These are phyloP conservation scores for western clawed frog (Xenopus tropicalis) DNA, from an alignment of 2,113 vertebrate genomes.

Conservation along the genomic window DNA sequence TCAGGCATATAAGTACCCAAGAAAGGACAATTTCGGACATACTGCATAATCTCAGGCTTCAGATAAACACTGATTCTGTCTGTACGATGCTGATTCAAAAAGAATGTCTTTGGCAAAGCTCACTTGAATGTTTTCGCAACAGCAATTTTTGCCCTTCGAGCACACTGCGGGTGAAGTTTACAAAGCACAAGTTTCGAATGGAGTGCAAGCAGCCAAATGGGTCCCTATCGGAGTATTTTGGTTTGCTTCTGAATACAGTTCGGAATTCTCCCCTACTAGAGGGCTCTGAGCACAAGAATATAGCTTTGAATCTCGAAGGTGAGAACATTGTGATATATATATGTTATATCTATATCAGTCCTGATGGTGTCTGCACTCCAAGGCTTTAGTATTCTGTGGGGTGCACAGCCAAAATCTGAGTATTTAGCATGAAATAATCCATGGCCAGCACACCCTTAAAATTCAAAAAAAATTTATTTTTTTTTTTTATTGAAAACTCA, in stretches of 20 bases:
- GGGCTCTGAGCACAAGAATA: slow-evolving; percentile 67
- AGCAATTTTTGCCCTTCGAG: slow-evolving; percentile 72
- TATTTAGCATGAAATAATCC: too few species aligned
- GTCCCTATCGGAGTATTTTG: slow-evolving; percentile 65
- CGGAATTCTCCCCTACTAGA: slow-evolving; percentile 70
- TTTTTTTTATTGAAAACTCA: too few species aligned
- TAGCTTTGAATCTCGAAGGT: slow-evolving; percentile 73
- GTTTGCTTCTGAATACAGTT: slow-evolving; percentile 65
- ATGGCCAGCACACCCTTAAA: too few species aligned
- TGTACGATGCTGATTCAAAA: slow-evolving; percentile 67
- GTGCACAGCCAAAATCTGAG: too few species aligned
- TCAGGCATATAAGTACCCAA: slow-evolving; percentile 61
- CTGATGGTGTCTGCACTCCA: too few species aligned
- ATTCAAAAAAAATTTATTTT: too few species aligned
- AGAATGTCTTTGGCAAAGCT: slow-evolving; percentile 69
- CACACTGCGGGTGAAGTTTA: slow-evolving; percentile 45
- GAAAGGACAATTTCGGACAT: slow-evolving; percentile 62
- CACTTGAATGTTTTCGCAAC: slow-evolving; percentile 71
- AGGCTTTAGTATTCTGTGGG: too few species aligned
- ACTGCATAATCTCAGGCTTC: slow-evolving; percentile 68
- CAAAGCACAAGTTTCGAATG: slow-evolving; percentile 13
- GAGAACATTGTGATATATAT: slow-evolving; percentile 35
- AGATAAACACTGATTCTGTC: slow-evolving; percentile 62
- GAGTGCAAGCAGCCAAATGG: slow-evolving; percentile 19
- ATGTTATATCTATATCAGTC: too few species aligned